Base-by-base conservation (phyloP, 2,113 vertebrate genomes). In the Indicator indicator region DNA sequence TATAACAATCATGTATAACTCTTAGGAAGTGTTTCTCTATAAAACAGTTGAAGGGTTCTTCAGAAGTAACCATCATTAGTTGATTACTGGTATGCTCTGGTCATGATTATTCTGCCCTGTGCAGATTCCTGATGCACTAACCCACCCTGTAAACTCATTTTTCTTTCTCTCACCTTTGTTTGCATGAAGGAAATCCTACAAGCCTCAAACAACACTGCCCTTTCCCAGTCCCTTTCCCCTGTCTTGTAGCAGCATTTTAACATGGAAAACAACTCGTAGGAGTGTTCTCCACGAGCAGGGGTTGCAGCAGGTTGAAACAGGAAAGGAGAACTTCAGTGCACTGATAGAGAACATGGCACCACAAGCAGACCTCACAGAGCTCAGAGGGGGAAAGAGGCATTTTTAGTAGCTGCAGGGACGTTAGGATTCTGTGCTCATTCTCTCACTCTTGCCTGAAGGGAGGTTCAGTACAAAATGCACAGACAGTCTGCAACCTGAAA, bases 281-380 rank as follows among this genome's bases (percentile, higher is more conserved):
- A 4, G 10, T 21, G 26, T 50, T 63, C 88, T 73, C 28, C 33
- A 17, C 60, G 27, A 33, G 76, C 38, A 64, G 11, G 32, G 58
- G 38, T 56, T 81, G 54, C 56, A 68, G 33, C 32, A 83, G 52
- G 71, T 56, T 7, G 7, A 55, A 79, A 17, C 1, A 28, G 75
- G 64, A 9, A 55, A 50, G 28, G 65, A 64, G 82, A 83, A 64
- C 8, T 17, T 90, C 62, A 30, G 62, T 3, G 27, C 28, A 8
- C 20, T 1, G 44, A 11, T 27, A 63, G 62, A 69, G 67, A 68
- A 9, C 5, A 9, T 3, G 33, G 33, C 16, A 52, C 59, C 28
- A 20, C 0, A 2, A 30, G 36, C 46, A 88, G 77, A 75, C 38
- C 76, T 40, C 1, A 0, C 0, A 0, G 56, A 68, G 52, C 79